These are phyloP conservation scores for Daktulosphaira vitifoliae DNA, from an alignment of 1,140 invertebrate genomes.

Conservation along the genomic window DNA sequence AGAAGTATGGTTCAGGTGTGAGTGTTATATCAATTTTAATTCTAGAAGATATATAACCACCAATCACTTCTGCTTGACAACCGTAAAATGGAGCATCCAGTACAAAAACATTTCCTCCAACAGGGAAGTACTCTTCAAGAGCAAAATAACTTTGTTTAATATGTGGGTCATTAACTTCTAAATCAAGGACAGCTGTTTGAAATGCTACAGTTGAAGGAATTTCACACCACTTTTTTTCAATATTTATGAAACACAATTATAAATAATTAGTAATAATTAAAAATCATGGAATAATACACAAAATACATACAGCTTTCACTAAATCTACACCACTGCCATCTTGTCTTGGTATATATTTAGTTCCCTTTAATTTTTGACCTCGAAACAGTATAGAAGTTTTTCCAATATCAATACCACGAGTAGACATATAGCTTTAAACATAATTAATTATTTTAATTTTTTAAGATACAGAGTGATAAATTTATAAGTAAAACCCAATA, in stretches of 20 bases:
- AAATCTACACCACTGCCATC: constrained; percentile 34
- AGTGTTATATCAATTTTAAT: constrained; percentile 23
- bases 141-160: constrained; percentile 41
- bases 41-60: constrained; percentile 4
- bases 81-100: constrained; percentile 72
- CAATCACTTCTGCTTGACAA: constrained; percentile 23
- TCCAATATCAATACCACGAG: constrained; percentile 57
- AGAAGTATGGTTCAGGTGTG: constrained; percentile 35
- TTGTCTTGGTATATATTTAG: constrained; percentile 51
- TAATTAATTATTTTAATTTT: no score
- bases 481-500: no score
- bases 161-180: constrained; percentile 43
- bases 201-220: constrained; percentile 45
- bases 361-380: constrained; percentile 60
- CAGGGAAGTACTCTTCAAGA: constrained; percentile 63
- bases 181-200: constrained; percentile 56
- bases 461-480: no score
- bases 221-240: constrained; percentile 35
- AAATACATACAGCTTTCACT: constrained; percentile 15
- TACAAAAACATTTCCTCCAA: constrained; percentile 61
- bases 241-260: constrained; percentile 29
- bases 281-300: constrained; percentile 26
- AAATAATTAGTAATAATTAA: constrained; percentile 44
- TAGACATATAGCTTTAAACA: constrained; percentile 48
- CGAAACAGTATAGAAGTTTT: constrained; percentile 61